Percentiles rank a stretch among this genome's conserved stretches.
phyloP scores from a whole-genome alignment of 2,113 vertebrate species.

The Tachuris rubrigastra region DNA sequence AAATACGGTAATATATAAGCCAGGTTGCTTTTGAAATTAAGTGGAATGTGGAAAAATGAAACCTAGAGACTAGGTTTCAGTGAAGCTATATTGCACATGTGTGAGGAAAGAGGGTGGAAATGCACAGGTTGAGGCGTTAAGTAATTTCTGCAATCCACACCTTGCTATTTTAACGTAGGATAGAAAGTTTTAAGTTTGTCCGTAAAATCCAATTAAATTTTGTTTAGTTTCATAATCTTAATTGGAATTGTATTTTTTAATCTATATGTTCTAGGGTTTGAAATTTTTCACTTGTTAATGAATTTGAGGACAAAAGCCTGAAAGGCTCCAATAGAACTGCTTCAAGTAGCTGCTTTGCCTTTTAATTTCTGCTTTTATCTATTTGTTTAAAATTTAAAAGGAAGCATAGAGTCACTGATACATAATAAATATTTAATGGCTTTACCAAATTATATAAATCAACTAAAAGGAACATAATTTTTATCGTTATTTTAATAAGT shows the following conservation, averaged over 20 bases:
- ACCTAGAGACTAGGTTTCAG: neutral
- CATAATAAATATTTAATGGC: slow-evolving; percentile 56
- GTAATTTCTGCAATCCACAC: neutral
- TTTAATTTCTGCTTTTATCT: slow-evolving; percentile 56
- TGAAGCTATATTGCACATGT: neutral
- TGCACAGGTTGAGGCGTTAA: neutral
- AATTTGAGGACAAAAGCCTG: slow-evolving; percentile 24
- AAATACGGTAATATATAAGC: neutral
- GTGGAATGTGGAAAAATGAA: neutral
- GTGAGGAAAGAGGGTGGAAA: neutral
- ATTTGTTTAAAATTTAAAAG: slow-evolving; percentile 25
- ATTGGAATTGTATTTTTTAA: neutral
- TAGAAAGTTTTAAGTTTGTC: neutral
- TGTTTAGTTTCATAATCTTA: neutral
- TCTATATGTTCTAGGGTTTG: neutral
- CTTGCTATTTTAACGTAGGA: neutral
- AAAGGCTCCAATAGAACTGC: neutral
- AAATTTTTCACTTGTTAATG: neutral
- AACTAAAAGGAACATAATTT: slow-evolving; percentile 59
- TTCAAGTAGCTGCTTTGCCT: slow-evolving; percentile 40
- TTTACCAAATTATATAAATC: slow-evolving; percentile 52
- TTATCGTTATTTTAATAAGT: slow-evolving; percentile 35
- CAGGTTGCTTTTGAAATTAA: neutral
- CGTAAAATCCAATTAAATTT: slow-evolving; percentile 1
- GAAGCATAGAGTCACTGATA: slow-evolving; percentile 36